Evolutionary conservation across 2,888 invertebrate species (phyloP).

Genomic region (Acanthosoma haemorrhoidale): DNA sequence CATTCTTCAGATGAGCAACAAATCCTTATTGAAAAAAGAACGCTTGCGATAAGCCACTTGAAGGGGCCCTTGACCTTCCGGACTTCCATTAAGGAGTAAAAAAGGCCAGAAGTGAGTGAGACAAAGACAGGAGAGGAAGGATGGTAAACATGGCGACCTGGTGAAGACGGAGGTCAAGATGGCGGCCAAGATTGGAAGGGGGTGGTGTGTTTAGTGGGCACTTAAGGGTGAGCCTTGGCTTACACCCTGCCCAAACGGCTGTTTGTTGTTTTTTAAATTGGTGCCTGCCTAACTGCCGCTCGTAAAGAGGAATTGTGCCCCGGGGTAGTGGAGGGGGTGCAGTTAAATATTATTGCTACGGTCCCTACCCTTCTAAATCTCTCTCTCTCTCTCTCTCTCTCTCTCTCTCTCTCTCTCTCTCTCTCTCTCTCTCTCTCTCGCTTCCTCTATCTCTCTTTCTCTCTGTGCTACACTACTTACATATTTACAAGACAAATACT

Average conservation of each 20-base stretch:
- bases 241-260: conserved; percentile 12
- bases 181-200: conserved; percentile 12
- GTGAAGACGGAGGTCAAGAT: conserved; percentile 4
- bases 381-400: too few relatives aligned
- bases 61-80: not conserved
- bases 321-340: conserved; percentile 41
- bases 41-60: not conserved
- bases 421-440: too few relatives aligned
- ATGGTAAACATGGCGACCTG: not conserved
- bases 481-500: conserved; percentile 29
- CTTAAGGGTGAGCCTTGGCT: not conserved
- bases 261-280: conserved; percentile 14
- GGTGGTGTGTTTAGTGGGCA: conserved; percentile 10
- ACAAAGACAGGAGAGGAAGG: not conserved
- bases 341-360: conserved; percentile 11
- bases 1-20: not conserved
- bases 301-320: conserved; percentile 33
- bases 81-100: conserved; percentile 1
- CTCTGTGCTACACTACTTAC: conserved; percentile 9
- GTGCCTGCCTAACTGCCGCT: conserved; percentile 8
- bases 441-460: too few relatives aligned
- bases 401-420: too few relatives aligned
- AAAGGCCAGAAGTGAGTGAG: not conserved
- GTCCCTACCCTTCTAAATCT: not conserved
- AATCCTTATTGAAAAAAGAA: conserved; percentile 1